Base-by-base conservation (phyloP, 2,888 invertebrate genomes). In the Junonia oenone region DNA sequence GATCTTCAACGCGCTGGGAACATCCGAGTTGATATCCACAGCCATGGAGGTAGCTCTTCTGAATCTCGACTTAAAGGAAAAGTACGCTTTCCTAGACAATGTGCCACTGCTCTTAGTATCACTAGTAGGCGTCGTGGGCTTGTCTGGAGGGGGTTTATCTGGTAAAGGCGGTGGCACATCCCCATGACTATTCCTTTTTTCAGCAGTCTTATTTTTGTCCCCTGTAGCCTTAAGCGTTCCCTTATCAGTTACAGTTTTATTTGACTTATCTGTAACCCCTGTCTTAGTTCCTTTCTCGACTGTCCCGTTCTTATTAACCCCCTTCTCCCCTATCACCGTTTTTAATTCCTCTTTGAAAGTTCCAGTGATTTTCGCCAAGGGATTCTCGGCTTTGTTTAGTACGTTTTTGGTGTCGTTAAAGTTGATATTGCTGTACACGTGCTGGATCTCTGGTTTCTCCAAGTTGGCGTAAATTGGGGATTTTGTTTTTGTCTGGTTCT, bases 1-100 rank as follows among this genome's bases (percentile, higher is more conserved):
- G 45, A 91, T 89, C 65, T 91, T 90, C 53, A 92, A 66, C 1
- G 91, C 86, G 61, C 90, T 90, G 0, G 91, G 91, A 37, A 91
- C 81, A n/a, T 91, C 91, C 2, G 74, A 68, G 45, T 91, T 90
- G 19, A 91, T 84, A 59, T 92, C 91, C 14, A 91, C 82, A 1
- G 91, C 91, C 61, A 93, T 73, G 9, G 92, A 92, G 37, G 91
- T 88, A 40, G 92, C 92, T 55, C 93, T 83, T 45, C 93, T 86
- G 67, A 94, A 92, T 59, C 93, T 91, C 0, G 93, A 92, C 66
- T 93, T 93, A 67, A 93, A 91, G 0, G 92, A 91, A 64, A 91
- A 91, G 64, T 91, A 91, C 27, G 90, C 80, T 56, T 87, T 84
- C 62, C 89, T 75, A 0, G 90, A 90, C 35, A 90, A 59, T 0